Base-by-base conservation (phyloP, 2,797 vertebrate species). In the Lycodopsis pacificus region DNA sequence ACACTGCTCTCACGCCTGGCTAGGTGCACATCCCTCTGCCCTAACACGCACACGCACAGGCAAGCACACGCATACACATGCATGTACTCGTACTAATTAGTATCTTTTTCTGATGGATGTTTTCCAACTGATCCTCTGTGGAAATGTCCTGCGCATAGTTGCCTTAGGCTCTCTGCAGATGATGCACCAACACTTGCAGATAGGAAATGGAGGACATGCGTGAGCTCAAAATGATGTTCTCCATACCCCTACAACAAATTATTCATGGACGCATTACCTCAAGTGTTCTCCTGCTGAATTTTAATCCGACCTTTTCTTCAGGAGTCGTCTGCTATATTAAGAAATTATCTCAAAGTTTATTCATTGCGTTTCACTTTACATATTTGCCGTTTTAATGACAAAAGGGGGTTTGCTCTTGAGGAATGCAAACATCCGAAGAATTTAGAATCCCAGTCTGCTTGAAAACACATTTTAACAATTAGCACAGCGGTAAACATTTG, bases 41-140 rank as follows among this genome's bases (percentile, higher is more conserved):
- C 80, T 71, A 70, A 71, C 85, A 81, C 34, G 59, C 82, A 83
- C 86, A 68, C 34, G 38, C 75, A 71, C 77, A 65, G 14, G 20
- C 70, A 72, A 59, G 38, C 79, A 73, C 58, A 61, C 65, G 86
- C 73, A 79, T 38, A 79, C 84, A 78, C 69, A 58, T 68, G 69
- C 82, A 78, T 59, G 73, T 78, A 88, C 85, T 88, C 63, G 54
- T 70, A 78, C 89, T 93, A 95, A 95, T 95, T 94, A 93, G 88
- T 89, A 90, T 93, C 87, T 94, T 75, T 73, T 84, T 93, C 87
- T 91, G 89, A 93, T 92, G 89, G 92, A 93, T 94, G 93, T 90
- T 93, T 92, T 95, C 90, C 83, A 90, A 88, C 89, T 89, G 89
- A 95, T 92, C 81, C 92, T 92, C 92, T 83, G 90, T 92, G 92